Base-by-base conservation (phyloP, 2,113 vertebrate genomes). In the Trematomus loennbergii region DNA sequence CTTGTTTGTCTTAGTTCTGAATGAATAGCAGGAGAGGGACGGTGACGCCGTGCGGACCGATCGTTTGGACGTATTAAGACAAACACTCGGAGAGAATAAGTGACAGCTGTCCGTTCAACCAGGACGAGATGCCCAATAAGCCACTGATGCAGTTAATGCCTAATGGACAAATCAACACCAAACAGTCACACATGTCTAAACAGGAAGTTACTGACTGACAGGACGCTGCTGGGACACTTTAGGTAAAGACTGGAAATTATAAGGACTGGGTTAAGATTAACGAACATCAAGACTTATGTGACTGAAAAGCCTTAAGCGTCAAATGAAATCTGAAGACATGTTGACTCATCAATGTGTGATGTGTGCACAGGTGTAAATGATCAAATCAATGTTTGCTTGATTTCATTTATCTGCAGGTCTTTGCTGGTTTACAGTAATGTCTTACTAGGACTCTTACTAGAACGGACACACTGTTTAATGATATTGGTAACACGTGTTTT, bases 141-240 rank as follows among this genome's bases (percentile, higher is more conserved):
- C 81, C 55, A 78, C 89, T 72, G 85, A 89, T 85, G 82, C 62
- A 46, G 92, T 94, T 95, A 95, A 95, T 95, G 87, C 72, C 91
- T 91, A 81, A 94, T 92, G 90, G 88, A 89, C 86, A 82, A 66
- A 76, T 68, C 79, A 85, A 46, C 65, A 57, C 43, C 72, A 40
- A 58, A 8, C 66, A 17, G 64, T 49, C 22, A 53, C 81, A 62
- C 64, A 61, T 55, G 82, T 61, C 76, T 48, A 50, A 59, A 48
- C 29, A 12, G 48, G 20, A 58, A 82, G 93, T 94, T 93, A 95
- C 90, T 93, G 71, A 91, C 87, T 87, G 84, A 92, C 88, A 75
- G 65, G 70, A 13, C 64, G 72, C 22, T 62, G 67, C 46, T 22
- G 29, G 18, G 46, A 3, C 7, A 2, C 13, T 18, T 49, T 20